Evolutionary conservation across 2,113 vertebrate species (phyloP).

Genomic region (Myrmophylax atrothorax): DNA sequence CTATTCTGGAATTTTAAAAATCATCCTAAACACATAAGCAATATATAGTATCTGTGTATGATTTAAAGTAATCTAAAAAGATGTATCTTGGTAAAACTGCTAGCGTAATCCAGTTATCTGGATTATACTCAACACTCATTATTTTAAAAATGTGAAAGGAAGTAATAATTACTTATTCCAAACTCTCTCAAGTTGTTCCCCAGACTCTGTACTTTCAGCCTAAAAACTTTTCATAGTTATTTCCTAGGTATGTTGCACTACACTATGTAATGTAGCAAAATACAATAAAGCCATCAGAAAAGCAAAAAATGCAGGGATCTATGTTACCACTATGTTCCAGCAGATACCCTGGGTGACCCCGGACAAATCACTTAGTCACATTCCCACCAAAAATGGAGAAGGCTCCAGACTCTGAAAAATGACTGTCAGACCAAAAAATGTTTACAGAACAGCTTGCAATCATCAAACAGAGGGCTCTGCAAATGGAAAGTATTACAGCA

Average conservation of each 20-base stretch:
- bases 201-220: background rate
- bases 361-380: background rate
- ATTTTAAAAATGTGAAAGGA: background rate
- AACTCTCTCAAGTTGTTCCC: background rate
- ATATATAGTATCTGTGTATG: background rate
- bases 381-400: conserved; percentile 33
- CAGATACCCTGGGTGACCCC: background rate
- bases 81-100: background rate
- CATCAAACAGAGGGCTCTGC: conserved; percentile 20
- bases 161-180: background rate
- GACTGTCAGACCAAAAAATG: conserved; percentile 2
- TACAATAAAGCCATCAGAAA: background rate
- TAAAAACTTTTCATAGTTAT: background rate
- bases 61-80: conserved; percentile 7
- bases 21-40: background rate
- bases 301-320: background rate
- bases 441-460: conserved; percentile 44
- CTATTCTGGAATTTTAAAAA: conserved; percentile 7
- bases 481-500: conserved; percentile 56
- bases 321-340: background rate
- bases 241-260: background rate
- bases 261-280: background rate
- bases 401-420: conserved; percentile 16
- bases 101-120: background rate
- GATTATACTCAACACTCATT: background rate